Base-by-base conservation (phyloP, 2,797 vertebrate species). In the Lutjanus argentimaculatus region DNA sequence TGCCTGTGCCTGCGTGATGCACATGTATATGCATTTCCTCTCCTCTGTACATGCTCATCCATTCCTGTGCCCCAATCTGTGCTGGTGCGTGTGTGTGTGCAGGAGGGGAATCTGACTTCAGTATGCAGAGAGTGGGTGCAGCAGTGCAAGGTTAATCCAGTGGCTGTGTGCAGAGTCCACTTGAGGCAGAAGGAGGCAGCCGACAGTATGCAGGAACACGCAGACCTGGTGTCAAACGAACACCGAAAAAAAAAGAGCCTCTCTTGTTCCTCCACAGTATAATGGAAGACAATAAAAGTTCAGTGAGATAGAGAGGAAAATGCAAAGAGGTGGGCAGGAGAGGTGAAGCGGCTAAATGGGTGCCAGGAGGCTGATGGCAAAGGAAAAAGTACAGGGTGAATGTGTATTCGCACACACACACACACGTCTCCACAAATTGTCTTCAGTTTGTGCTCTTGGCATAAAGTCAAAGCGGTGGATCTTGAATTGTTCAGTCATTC, bases 111-210 rank as follows among this genome's bases (percentile, higher is more conserved):
- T 85, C 66, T 71, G 63, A 75, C 78, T 83, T 87, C 70, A 69
- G 71, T 79, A 84, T 88, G 81, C 80, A 73, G 72, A 2, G 25
- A 55, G 68, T n/a, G 36, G 75, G 63, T 72, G 70, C 71, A 17
- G 65, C 73, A 59, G 70, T 75, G 64, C 85, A 78, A 84, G 86
- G 79, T 89, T 91, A 90, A 91, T 89, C 84, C 85, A 85, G 52
- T 75, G 72, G 75, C 67, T 70, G 72, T 81, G 79, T 78, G 77
- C 78, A 77, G 75, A 89, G 77, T 75, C 78, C 77, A 88, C 82
- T 84, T 51, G 64, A 77, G 51, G 80, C 68, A 66, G 69, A 17
- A 40, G 58, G 77, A 59, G 58, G 72, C 51, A 43, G 57, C 40
- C 49, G n/a, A 9, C 59, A 40, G 67, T 73, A 82, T 85, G 83